A percentile compares a stretch with the other conserved stretches of the same genome.
phyloP scores from a whole-genome alignment of 2,113 vertebrate species.

The Platichthys flesus region DNA sequence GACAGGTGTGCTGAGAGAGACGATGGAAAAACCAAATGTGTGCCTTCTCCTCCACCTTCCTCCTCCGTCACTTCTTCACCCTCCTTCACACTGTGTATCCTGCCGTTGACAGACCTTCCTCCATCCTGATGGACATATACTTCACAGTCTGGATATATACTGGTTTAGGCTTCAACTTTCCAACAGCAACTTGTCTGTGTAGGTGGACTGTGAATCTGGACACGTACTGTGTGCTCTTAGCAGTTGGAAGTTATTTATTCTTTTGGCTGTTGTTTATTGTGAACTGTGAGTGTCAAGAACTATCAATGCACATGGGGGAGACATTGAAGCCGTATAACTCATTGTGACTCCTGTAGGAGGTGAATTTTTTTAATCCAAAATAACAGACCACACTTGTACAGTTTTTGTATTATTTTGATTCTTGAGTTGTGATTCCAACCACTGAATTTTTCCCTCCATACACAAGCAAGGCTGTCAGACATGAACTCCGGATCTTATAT shows the following conservation, averaged over 20 bases:
- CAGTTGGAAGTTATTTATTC: conserved; percentile 19
- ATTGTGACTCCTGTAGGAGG: not conserved
- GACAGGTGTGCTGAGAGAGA: conserved; percentile 81
- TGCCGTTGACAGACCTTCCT: not conserved
- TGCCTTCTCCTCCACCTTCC: conserved; percentile 65
- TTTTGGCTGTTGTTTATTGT: conserved; percentile 5
- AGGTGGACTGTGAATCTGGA: not conserved
- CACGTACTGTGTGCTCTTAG: not conserved
- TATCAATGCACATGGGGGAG: not conserved
- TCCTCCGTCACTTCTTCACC: conserved; percentile 14
- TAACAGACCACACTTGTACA: not conserved
- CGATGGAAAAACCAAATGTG: conserved; percentile 47
- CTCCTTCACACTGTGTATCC: not conserved
- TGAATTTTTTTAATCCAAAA: not conserved
- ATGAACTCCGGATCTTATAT: too few species aligned
- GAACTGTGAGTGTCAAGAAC: conserved; percentile 9
- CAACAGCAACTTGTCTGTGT: not conserved
- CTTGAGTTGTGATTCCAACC: too few species aligned
- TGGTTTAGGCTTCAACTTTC: not conserved
- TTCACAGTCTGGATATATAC: not conserved
- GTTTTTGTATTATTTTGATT: not conserved
- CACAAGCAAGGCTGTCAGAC: too few species aligned
- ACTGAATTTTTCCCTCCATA: too few species aligned
- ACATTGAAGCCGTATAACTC: not conserved
- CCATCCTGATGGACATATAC: not conserved